Conservation (phyloP, 2,797 vertebrate species). For the Scomberomorus guttatus region DNA sequence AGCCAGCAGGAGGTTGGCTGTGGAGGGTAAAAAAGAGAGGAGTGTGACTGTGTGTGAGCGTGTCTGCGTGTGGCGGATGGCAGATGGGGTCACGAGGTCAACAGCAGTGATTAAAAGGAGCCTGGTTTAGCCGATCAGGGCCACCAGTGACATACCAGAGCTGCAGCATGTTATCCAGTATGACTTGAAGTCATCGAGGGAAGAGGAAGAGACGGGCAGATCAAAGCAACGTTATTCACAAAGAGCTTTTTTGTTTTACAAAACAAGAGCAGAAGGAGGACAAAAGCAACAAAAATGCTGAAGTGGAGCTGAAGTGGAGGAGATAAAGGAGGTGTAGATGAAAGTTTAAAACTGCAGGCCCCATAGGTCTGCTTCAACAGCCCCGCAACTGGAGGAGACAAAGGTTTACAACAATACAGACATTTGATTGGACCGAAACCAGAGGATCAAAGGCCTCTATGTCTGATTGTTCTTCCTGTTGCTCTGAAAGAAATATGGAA, state of each 20-base stretch:
- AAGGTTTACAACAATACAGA: neutral
- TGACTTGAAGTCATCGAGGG: conserved; percentile 2
- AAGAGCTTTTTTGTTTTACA: neutral
- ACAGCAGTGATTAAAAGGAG: conserved; percentile 49
- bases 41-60: neutral
- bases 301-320: neutral
- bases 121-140: conserved; percentile 15
- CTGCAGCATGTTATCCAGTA: conserved; percentile 22
- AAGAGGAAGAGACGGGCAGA: conserved; percentile 3
- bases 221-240: conserved; percentile 28
- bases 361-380: neutral
- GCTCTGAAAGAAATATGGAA: neutral
- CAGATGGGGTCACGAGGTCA: conserved; percentile 38
- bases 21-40: conserved; percentile 4
- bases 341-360: neutral
- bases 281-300: neutral
- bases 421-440: neutral
- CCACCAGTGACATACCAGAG: conserved; percentile 21
- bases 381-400: neutral
- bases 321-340: neutral
- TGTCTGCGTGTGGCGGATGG: neutral
- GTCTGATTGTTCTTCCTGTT: neutral
- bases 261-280: conserved; percentile 7
- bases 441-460: neutral
- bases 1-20: conserved; percentile 31